Evolutionary conservation across 2,797 vertebrate species (phyloP).

Genomic region (Premnoplex brunnescens): DNA sequence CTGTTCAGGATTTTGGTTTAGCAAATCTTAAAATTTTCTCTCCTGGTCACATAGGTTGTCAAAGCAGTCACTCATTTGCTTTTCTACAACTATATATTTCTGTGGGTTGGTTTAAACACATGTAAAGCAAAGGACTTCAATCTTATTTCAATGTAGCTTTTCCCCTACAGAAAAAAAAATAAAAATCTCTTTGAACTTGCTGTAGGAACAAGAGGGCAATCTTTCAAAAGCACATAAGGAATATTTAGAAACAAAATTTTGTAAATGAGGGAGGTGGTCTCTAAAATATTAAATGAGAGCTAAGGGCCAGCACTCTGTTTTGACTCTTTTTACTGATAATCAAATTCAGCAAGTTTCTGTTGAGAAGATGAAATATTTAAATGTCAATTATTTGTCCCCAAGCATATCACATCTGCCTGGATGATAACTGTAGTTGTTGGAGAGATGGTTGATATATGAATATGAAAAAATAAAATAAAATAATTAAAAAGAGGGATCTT

Average conservation of each 20-base stretch:
- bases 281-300: neutral
- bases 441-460: slow-evolving; percentile 44
- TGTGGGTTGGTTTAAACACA: neutral
- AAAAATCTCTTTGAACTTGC: neutral
- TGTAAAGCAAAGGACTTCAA: neutral
- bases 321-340: neutral
- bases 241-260: neutral
- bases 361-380: neutral
- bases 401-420: slow-evolving; percentile 3
- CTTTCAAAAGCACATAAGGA: neutral
- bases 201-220: neutral
- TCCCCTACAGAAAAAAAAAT: neutral
- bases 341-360: neutral
- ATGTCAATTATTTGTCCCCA: neutral
- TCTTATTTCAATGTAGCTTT: neutral
- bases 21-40: neutral
- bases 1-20: neutral
- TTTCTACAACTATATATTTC: neutral
- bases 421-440: slow-evolving; percentile 1
- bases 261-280: neutral
- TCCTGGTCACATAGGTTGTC: neutral
- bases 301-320: neutral
- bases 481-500: neutral
- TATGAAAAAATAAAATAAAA: slow-evolving; percentile 9
- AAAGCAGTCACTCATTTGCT: neutral